Evolutionary conservation across 35 echinoderm and acorn worm genomes (phyloP).

Genomic region (Stichopus chloronotus): DNA sequence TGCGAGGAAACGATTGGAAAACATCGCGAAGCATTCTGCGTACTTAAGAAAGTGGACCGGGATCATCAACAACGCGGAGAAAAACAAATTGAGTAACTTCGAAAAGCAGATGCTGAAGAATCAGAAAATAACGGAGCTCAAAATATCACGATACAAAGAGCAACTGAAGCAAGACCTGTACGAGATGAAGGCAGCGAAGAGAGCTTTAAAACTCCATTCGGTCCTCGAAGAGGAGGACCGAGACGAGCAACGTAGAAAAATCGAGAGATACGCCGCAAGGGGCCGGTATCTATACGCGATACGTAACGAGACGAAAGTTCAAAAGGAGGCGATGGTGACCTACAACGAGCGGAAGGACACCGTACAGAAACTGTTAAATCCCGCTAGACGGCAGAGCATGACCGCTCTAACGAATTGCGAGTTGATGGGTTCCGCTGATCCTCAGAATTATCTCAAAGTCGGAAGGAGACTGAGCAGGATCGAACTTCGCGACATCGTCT

Average conservation of each 20-base stretch:
- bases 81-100: slow-evolving; percentile 60
- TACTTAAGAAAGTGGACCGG: slow-evolving; percentile 78
- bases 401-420: slow-evolving; percentile 67
- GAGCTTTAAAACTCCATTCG: slow-evolving; percentile 70
- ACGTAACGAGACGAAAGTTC: slow-evolving; percentile 64
- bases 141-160: slow-evolving; percentile 56
- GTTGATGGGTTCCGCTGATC: slow-evolving; percentile 58
- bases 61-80: slow-evolving; percentile 81
- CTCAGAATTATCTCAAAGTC: slow-evolving; percentile 61
- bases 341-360: slow-evolving; percentile 72
- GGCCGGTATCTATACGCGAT: slow-evolving; percentile 81
- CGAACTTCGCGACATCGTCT: not conserved
- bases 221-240: slow-evolving; percentile 61
- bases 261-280: slow-evolving; percentile 61
- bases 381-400: slow-evolving; percentile 62
- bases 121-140: slow-evolving; percentile 39
- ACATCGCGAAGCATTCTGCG: slow-evolving; percentile 67
- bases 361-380: slow-evolving; percentile 60
- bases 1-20: slow-evolving; percentile 66
- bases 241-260: slow-evolving; percentile 20
- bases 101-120: slow-evolving; percentile 68
- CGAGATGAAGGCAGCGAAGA: slow-evolving; percentile 72
- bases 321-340: slow-evolving; percentile 76
- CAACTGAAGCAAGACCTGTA: slow-evolving; percentile 75
- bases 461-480: slow-evolving; percentile 65